phyloP scores from a whole-genome alignment of 2,888 invertebrate genomes.

The Merodon equestris region DNA sequence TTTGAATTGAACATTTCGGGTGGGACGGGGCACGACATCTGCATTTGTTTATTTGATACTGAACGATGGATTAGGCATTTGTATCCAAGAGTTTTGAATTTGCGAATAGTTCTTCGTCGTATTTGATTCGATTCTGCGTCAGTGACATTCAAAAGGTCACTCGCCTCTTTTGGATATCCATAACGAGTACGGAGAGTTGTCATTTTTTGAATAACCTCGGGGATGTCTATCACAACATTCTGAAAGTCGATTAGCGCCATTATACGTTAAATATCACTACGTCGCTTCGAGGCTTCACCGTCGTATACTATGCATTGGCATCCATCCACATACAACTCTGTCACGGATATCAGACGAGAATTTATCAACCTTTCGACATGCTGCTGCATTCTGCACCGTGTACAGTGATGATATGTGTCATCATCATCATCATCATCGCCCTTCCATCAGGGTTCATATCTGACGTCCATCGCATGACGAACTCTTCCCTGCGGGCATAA shows the following conservation, averaged over 20 bases:
- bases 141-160: not conserved
- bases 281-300: constrained; percentile 20
- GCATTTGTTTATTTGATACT: constrained; percentile 41
- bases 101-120: not conserved
- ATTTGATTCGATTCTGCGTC: not conserved
- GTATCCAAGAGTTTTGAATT: not conserved
- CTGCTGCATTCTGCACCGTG: not conserved
- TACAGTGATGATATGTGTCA: not conserved
- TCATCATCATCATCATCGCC: constrained; percentile 7
- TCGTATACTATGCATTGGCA: constrained; percentile 12
- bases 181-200: constrained; percentile 2
- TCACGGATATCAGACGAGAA: constrained; percentile 4
- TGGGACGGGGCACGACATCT: no score
- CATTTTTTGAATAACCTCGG: constrained; percentile 12
- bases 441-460: not conserved
- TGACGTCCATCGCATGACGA: constrained; percentile 21
- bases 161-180: no score
- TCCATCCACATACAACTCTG: constrained; percentile 14
- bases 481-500: constrained; percentile 23
- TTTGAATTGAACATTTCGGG: constrained; percentile 49
- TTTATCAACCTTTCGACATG: constrained; percentile 20
- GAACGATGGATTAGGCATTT: constrained; percentile 24
- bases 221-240: constrained; percentile 24
- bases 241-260: constrained; percentile 41
- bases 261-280: constrained; percentile 34